Evolutionary conservation across 2,888 invertebrate genomes (phyloP).

Genomic region (Gibbula magus): DNA sequence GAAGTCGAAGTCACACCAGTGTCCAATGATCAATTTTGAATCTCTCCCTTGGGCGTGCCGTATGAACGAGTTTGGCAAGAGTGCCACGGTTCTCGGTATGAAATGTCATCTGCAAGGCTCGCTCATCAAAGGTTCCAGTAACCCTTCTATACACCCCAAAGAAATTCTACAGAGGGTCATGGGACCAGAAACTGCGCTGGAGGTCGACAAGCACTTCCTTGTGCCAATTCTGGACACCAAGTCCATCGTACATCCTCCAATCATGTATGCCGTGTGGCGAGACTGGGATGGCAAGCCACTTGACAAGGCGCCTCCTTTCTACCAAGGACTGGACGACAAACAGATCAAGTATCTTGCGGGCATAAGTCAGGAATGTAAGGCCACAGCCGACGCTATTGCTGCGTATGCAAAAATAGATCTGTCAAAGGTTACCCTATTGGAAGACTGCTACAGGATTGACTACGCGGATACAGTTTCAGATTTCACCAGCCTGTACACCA

Average conservation of each 20-base stretch:
- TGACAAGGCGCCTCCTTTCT: conserved; percentile 56
- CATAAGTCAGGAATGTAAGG: conserved; percentile 56
- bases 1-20: conserved; percentile 35
- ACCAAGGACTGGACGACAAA: conserved; percentile 59
- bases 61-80: conserved; percentile 56
- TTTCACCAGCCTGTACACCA: conserved; percentile 41
- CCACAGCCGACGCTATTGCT: conserved; percentile 50
- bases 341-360: conserved; percentile 31
- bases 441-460: conserved; percentile 56
- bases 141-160: conserved; percentile 34
- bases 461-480: conserved; percentile 55
- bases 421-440: conserved; percentile 51
- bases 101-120: conserved; percentile 55
- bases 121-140: conserved; percentile 42
- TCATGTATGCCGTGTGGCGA: conserved; percentile 62
- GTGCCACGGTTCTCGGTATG: conserved; percentile 49
- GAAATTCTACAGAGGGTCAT: conserved; percentile 50
- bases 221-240: conserved; percentile 61
- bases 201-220: conserved; percentile 54
- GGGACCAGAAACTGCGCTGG: conserved; percentile 51
- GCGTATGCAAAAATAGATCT: conserved; percentile 48
- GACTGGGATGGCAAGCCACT: conserved; percentile 59
- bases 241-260: conserved; percentile 60
- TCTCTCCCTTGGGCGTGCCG: conserved; percentile 62
- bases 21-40: conserved; percentile 61